Evolutionary conservation across 2,113 vertebrate genomes (phyloP).

Genomic region (Tychaedon coryphoeus): DNA sequence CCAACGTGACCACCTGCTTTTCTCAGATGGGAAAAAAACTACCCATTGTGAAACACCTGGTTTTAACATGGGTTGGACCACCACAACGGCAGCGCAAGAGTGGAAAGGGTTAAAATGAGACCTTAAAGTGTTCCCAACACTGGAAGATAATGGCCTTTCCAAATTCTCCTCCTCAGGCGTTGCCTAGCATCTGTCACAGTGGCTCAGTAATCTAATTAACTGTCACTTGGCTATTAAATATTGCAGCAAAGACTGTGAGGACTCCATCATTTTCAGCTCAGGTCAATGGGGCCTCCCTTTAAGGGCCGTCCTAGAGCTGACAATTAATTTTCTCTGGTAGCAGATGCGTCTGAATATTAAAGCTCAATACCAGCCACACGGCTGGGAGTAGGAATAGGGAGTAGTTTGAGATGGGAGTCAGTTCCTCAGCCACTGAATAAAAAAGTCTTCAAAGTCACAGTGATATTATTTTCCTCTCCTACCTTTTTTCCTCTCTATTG

Average conservation of each 20-base stretch:
- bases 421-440: neutral
- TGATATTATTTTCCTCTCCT: neutral
- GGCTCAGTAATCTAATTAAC: constrained; percentile 58
- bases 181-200: constrained; percentile 46
- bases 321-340: constrained; percentile 48
- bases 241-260: constrained; percentile 4
- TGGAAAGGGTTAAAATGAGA: constrained; percentile 36
- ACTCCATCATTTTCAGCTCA: constrained; percentile 35
- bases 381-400: neutral
- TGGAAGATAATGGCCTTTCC: constrained; percentile 34
- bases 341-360: neutral
- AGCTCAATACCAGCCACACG: neutral
- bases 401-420: neutral
- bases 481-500: neutral
- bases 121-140: neutral
- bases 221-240: constrained; percentile 46
- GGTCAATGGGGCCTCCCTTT: constrained; percentile 7
- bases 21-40: neutral
- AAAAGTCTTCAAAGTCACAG: neutral
- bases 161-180: neutral
- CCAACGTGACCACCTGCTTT: neutral
- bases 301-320: constrained; percentile 2
- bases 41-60: neutral
- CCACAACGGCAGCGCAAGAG: neutral
- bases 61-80: neutral